Evolutionary conservation across 2,113 vertebrate genomes (phyloP), one percentile per base, ranked within the genome.

Genomic region (Poecile atricapillus): DNA sequence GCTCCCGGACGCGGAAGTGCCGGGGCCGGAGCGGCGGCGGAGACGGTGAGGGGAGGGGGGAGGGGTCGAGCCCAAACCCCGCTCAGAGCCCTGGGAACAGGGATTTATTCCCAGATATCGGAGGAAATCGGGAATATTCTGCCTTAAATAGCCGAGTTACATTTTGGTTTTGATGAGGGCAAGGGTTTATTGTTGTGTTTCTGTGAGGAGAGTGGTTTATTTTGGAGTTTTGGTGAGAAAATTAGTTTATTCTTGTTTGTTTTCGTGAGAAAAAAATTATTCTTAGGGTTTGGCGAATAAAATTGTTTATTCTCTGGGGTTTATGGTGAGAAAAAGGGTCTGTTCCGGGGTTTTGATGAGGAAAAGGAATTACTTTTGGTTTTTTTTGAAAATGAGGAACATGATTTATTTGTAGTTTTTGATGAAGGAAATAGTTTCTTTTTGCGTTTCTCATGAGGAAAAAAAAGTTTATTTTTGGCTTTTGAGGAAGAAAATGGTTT

Each of bases 71-170:
- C 2, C 24, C 33, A 3, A 30, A 6, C 2, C 47, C 23, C n/a
- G 39, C 41, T 55, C n/a, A 0, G n/a, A 31, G 49, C 35, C 0
- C 24, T n/a, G 55, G 39, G 47, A 62, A 9, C 3, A 23, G 63
- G 18, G 7, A 46, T 78, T 78, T 78, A 39, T 47, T 55, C n/a
- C 75, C 8, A 55, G 2, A 79, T 79, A 62, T 53, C 41, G 10
- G 15, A 14, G n/a, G 5, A 63, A 55, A n/a, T 21, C 39, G 5
- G 47, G 75, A 79, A 70, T 55, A 30, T 55, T 55, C 11, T 5
- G n/a, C 2, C 2, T 62, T n/a, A 47, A 55, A 63, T 11, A 9
- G n/a, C 19, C 15, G n/a, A 1, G 8, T n/a, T n/a, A 2, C n/a
- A 0, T 8, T 39, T 6, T n/a, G 64, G 3, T 5, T n/a, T 71